phyloP scores from a whole-genome alignment of 2,797 vertebrate species.

The Lepilemur septentrionalis region DNA sequence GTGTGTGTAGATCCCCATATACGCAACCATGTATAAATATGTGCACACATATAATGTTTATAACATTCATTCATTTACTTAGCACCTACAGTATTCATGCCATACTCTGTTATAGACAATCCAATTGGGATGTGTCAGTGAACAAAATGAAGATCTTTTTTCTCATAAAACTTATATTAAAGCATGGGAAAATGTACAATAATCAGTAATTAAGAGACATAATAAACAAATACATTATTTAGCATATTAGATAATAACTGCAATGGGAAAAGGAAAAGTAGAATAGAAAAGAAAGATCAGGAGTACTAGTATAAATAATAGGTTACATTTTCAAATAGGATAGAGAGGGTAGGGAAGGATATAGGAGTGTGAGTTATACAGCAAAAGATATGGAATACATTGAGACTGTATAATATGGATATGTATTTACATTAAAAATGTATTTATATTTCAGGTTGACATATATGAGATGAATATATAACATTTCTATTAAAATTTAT shows the following conservation, averaged over 20 bases:
- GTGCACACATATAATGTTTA: background rate
- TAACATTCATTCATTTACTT: background rate
- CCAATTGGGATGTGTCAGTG: background rate
- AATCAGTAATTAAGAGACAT: background rate
- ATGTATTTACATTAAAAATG: background rate
- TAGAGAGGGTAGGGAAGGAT: background rate
- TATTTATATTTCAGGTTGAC: background rate
- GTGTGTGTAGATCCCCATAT: fast-evolving
- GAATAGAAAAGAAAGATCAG: background rate
- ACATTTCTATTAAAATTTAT: background rate
- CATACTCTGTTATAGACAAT: background rate
- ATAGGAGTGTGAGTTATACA: background rate
- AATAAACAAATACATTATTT: background rate
- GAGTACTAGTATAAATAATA: background rate
- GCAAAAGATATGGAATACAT: background rate
- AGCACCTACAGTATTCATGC: background rate
- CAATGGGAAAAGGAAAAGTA: background rate
- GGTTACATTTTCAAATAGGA: background rate
- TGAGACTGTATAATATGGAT: background rate
- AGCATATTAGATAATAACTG: background rate
- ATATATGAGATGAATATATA: background rate
- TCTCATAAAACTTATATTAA: background rate
- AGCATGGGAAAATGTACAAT: background rate
- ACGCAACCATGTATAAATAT: background rate
- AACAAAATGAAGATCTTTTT: background rate